Evolutionary conservation across 2,797 vertebrate species (phyloP).

Genomic region (Rhabdomys pumilio): DNA sequence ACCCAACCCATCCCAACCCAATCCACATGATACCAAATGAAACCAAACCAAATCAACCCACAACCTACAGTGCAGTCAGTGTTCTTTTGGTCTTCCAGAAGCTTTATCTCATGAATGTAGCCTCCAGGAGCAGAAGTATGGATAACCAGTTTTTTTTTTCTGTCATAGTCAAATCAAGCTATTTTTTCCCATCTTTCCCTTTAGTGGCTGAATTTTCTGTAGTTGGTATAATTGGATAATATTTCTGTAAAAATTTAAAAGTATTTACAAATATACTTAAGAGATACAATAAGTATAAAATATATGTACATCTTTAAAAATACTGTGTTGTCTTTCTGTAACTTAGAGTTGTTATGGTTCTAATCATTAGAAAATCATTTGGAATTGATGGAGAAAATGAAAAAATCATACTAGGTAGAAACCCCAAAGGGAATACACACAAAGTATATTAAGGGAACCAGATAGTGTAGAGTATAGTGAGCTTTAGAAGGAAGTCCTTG

Average conservation of each 20-base stretch:
- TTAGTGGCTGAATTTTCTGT: conserved; percentile 34
- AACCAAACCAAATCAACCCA: background rate
- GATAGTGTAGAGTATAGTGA: background rate
- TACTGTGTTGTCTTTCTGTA: background rate
- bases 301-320: background rate
- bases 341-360: background rate
- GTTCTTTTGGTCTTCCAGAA: background rate
- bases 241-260: conserved; percentile 34
- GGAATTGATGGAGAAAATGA: background rate
- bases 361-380: background rate
- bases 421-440: background rate
- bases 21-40: background rate
- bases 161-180: conserved; percentile 1
- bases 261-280: background rate
- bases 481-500: background rate
- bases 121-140: background rate
- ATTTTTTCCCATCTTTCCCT: background rate
- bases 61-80: background rate
- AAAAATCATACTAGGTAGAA: background rate
- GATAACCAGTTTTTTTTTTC: background rate
- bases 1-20: background rate
- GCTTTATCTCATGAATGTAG: conserved; percentile 14
- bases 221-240: conserved; percentile 1
- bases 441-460: background rate
- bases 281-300: background rate